A percentile compares a stretch with the other conserved stretches of the same genome.
Conservation (phyloP, 2,113 vertebrate species). For the Megaptera novaeangliae region DNA sequence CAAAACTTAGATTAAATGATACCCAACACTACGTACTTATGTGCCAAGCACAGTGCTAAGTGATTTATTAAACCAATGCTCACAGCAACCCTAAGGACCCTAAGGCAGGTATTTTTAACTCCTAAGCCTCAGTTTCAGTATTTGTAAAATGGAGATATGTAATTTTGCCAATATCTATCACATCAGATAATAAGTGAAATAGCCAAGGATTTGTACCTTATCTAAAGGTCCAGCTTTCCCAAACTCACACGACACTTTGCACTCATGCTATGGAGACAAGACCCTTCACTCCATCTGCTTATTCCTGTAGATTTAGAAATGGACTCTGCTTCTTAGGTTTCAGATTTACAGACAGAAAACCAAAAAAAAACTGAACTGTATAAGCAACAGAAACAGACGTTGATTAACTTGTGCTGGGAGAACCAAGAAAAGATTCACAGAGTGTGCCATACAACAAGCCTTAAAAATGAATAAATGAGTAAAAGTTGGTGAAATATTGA, state of each 20-base stretch:
- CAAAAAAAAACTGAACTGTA: not conserved
- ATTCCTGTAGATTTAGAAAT: not conserved
- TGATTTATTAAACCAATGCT: not conserved
- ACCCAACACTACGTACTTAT: not conserved
- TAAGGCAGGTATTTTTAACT: not conserved
- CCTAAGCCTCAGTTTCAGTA: not conserved
- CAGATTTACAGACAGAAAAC: not conserved
- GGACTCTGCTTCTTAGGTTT: not conserved
- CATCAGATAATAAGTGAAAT: not conserved
- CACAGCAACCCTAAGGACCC: not conserved
- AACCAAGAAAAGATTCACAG: not conserved
- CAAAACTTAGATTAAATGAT: not conserved
- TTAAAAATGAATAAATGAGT: not conserved
- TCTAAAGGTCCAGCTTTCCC: not conserved
- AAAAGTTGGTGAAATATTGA: not conserved
- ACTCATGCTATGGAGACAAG: not conserved
- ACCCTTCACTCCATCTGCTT: not conserved
- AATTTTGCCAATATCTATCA: not conserved
- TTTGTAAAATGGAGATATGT: not conserved
- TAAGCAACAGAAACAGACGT: not conserved
- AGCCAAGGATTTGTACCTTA: not conserved
- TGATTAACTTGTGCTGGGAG: not conserved
- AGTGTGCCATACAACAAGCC: not conserved
- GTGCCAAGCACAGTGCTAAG: not conserved
- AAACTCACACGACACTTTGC: not conserved